Evolutionary conservation across 2,113 vertebrate genomes (phyloP).

Genomic region (Numenius arquata): DNA sequence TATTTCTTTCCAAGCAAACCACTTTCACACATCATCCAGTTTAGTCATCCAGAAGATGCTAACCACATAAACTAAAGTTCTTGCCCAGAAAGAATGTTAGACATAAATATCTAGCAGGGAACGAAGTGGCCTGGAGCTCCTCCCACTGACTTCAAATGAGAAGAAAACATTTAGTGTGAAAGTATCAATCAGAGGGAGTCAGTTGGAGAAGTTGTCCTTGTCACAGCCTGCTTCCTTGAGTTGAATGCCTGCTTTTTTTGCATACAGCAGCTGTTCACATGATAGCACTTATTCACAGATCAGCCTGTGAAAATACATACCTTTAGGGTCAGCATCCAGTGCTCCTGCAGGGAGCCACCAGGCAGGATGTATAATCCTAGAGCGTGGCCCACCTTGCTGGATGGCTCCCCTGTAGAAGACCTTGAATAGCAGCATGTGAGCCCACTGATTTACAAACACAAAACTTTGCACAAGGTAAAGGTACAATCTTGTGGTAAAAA

Average conservation of each 20-base stretch:
- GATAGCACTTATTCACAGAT: neutral
- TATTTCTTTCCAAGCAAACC: neutral
- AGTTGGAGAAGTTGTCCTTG: neutral
- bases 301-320: neutral
- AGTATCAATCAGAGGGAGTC: neutral
- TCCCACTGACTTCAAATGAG: neutral
- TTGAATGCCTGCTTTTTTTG: neutral
- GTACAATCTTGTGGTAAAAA: neutral
- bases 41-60: neutral
- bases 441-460: neutral
- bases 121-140: neutral
- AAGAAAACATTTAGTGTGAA: neutral
- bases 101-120: neutral
- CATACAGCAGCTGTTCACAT: neutral
- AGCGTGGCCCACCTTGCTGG: neutral
- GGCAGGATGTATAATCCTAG: too few species aligned
- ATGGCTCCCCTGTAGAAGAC: fast-evolving
- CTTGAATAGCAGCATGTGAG: neutral
- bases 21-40: neutral
- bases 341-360: neutral
- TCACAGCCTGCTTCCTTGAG: neutral
- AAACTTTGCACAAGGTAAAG: neutral
- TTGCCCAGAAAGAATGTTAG: neutral
- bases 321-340: neutral
- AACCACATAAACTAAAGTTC: neutral